A percentile compares a stretch with the other conserved stretches of the same genome.
phyloP scores from a whole-genome alignment of 1,140 invertebrate species.

The Brevipalpus yothersi region DNA sequence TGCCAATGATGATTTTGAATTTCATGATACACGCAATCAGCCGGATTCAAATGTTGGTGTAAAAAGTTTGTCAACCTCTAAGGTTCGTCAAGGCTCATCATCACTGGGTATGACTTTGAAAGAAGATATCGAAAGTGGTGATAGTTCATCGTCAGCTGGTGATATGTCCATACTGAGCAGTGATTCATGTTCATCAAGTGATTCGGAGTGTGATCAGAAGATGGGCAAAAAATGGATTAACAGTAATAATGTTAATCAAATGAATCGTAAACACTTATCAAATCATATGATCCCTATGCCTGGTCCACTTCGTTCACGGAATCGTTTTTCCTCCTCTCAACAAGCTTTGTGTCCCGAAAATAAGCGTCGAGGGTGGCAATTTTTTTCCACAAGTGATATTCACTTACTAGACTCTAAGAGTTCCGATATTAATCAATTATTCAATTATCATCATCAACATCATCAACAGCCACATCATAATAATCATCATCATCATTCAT shows the following conservation, averaged over 20 bases:
- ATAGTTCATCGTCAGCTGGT: background rate
- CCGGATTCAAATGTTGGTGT: too few relatives aligned
- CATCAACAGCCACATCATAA: background rate
- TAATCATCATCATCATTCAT: too few relatives aligned
- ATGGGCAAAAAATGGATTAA: too few relatives aligned
- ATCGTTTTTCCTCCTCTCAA: background rate
- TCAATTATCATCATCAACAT: background rate
- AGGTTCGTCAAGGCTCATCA: background rate
- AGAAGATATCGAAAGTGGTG: background rate
- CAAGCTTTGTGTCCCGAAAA: background rate
- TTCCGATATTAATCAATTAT: background rate
- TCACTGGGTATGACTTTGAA: background rate
- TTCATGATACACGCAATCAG: slow-evolving; percentile 11
- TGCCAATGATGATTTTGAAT: slow-evolving; percentile 38
- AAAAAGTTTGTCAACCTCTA: background rate
- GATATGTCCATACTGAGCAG: background rate
- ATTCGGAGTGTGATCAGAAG: background rate
- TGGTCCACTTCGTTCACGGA: too few relatives aligned
- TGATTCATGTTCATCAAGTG: background rate
- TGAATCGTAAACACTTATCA: too few relatives aligned
- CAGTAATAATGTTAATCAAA: too few relatives aligned
- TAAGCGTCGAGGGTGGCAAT: background rate
- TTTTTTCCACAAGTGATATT: background rate
- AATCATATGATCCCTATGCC: too few relatives aligned
- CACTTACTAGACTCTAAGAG: background rate